Percentiles rank a stretch among this genome's conserved stretches.
phyloP scores from a whole-genome alignment of 1,140 invertebrate genomes.

The Zophobas morio region DNA sequence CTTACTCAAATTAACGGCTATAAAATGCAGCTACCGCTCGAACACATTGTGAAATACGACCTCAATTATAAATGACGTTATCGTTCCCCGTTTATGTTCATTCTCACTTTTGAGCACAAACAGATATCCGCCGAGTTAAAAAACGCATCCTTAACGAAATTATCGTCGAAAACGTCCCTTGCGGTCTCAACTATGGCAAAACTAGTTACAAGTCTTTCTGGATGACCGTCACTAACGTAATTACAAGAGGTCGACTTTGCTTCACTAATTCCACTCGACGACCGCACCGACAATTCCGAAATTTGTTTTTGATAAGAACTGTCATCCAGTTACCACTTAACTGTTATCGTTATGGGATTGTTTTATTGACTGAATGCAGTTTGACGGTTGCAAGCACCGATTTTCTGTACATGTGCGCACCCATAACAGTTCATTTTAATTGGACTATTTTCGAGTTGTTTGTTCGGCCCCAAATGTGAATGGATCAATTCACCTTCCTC shows the following conservation, averaged over 20 bases:
- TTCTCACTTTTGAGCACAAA: neutral
- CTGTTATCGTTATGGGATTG: conserved; percentile 17
- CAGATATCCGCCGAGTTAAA: neutral
- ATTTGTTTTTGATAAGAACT: conserved; percentile 24
- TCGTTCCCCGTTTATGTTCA: conserved; percentile 10
- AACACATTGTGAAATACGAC: conserved; percentile 16
- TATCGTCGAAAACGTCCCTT: conserved; percentile 22
- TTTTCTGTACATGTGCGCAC: conserved; percentile 3
- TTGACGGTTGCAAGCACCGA: conserved; percentile 33
- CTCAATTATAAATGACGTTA: conserved; percentile 48
- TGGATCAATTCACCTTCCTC: conserved; percentile 33
- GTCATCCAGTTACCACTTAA: conserved; percentile 12
- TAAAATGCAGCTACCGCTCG: conserved; percentile 51
- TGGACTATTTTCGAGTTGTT: conserved; percentile 35
- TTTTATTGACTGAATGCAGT: conserved; percentile 24
- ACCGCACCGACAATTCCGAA: conserved; percentile 2
- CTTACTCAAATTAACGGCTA: conserved; percentile 50
- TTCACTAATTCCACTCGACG: conserved; percentile 6
- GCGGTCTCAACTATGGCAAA: conserved; percentile 23
- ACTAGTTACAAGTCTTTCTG: conserved; percentile 40
- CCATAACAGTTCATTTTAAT: conserved; percentile 32
- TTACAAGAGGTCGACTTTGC: neutral
- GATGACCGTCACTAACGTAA: conserved; percentile 12
- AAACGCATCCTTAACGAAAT: conserved; percentile 5
- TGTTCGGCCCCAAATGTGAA: conserved; percentile 25